Evolutionary conservation across 2,888 invertebrate species (phyloP).

Genomic region (Ceraclea dissimilis): DNA sequence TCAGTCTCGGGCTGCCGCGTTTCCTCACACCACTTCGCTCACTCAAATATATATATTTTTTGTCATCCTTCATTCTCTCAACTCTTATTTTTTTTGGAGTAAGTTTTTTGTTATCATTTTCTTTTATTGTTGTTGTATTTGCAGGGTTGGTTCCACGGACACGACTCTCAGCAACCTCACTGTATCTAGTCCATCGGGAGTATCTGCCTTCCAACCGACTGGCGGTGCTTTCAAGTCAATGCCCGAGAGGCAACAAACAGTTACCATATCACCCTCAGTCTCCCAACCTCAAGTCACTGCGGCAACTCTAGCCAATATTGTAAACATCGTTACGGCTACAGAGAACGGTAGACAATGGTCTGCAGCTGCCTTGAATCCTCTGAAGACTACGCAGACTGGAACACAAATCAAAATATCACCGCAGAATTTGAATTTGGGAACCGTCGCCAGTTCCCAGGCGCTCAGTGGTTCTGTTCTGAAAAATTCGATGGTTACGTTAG

Average conservation of each 20-base stretch:
- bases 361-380: slow-evolving; percentile 13
- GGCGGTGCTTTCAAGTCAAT: slow-evolving; percentile 90
- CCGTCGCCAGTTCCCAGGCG: slow-evolving; percentile 12
- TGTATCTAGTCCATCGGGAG: slow-evolving; percentile 67
- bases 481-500: slow-evolving; percentile 37
- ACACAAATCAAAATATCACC: slow-evolving; percentile 22
- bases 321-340: slow-evolving; percentile 22
- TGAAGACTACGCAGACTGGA: slow-evolving; percentile 13
- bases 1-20: too few relatives aligned
- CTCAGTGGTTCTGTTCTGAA: slow-evolving; percentile 33
- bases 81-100: too few relatives aligned
- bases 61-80: too few relatives aligned
- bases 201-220: slow-evolving; percentile 85
- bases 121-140: too few relatives aligned
- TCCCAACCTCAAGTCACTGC: slow-evolving; percentile 14
- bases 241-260: slow-evolving; percentile 39
- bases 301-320: slow-evolving; percentile 16
- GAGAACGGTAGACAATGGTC: slow-evolving; percentile 25
- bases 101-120: too few relatives aligned
- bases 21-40: too few relatives aligned
- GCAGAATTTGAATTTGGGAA: slow-evolving; percentile 12
- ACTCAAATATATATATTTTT: too few relatives aligned
- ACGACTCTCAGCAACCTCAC: slow-evolving; percentile 44
- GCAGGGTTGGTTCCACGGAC: slow-evolving; percentile 45
- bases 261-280: slow-evolving; percentile 20